Conservation (phyloP, 2,888 invertebrate genomes). For the Ganaspis brasiliensis region DNA sequence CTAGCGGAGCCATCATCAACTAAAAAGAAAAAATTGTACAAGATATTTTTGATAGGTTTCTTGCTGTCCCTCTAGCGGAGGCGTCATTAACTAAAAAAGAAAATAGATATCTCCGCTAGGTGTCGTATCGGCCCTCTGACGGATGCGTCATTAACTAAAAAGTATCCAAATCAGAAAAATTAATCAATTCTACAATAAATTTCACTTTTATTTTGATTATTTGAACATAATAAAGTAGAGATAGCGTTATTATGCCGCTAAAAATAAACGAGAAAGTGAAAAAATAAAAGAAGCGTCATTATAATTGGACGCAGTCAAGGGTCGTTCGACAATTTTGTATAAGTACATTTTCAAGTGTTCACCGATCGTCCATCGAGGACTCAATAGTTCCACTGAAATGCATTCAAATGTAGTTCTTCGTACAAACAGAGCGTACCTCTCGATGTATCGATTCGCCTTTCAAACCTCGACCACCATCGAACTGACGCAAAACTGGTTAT, state of each 20-base stretch:
- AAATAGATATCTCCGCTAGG: too few species aligned
- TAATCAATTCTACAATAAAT: too few species aligned
- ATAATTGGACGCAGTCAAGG: constrained; percentile 54
- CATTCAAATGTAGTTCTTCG: constrained; percentile 4
- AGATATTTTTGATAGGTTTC: too few species aligned
- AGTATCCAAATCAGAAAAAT: too few species aligned
- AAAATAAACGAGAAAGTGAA: background rate
- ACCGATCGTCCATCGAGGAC: constrained; percentile 19
- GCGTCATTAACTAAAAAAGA: too few species aligned
- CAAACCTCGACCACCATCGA: constrained; percentile 17
- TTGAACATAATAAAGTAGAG: background rate
- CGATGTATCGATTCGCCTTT: constrained; percentile 23
- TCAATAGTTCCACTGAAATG: constrained; percentile 20
- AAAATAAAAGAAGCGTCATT: constrained; percentile 49
- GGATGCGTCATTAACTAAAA: background rate
- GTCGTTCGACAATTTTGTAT: constrained; percentile 53
- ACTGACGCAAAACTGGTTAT: constrained; percentile 3
- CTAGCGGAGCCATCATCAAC: too few species aligned
- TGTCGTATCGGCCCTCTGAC: background rate
- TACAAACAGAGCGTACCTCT: constrained; percentile 19
- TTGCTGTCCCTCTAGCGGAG: too few species aligned
- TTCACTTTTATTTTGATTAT: too few species aligned
- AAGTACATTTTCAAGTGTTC: constrained; percentile 3
- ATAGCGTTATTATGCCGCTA: background rate
- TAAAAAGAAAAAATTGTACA: too few species aligned